These are phyloP conservation scores for Cremastobaeus sp. DNA, from an alignment of 2,888 invertebrate species.

Conservation along the genomic window DNA sequence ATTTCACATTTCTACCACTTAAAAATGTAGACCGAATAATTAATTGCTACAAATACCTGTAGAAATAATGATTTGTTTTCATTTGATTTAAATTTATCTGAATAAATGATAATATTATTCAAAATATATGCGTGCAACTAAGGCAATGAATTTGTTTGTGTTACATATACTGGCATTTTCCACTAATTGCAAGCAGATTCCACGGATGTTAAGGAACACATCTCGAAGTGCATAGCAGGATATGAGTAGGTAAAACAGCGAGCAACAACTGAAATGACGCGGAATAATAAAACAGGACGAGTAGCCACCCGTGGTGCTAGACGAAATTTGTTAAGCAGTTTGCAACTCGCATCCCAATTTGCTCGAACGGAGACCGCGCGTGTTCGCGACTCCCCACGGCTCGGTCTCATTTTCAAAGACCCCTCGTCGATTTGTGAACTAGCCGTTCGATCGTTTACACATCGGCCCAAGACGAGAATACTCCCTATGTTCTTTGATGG, in stretches of 20 bases:
- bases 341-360: slow-evolving; percentile 56
- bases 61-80: too few species aligned
- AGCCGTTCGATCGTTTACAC: slow-evolving; percentile 54
- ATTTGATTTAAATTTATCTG: too few species aligned
- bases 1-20: too few species aligned
- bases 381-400: slow-evolving; percentile 47
- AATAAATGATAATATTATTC: too few species aligned
- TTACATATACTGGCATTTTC: too few species aligned
- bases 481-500: slow-evolving; percentile 53
- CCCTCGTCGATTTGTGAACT: slow-evolving; percentile 57
- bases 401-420: slow-evolving; percentile 50
- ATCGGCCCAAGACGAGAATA: slow-evolving; percentile 37
- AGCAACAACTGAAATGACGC: slow-evolving; percentile 54
- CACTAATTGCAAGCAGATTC: slow-evolving; percentile 12
- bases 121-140: too few species aligned
- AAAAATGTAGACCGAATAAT: too few species aligned
- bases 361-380: slow-evolving; percentile 29
- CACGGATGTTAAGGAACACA: neutral
- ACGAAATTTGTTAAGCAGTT: slow-evolving; percentile 72
- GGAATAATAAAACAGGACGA: slow-evolving; percentile 62
- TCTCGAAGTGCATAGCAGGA: slow-evolving; percentile 1
- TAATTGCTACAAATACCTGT: too few species aligned
- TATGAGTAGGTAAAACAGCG: slow-evolving; percentile 6
- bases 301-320: slow-evolving; percentile 70
- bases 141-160: too few species aligned